Base-by-base conservation (phyloP, 2,113 vertebrate genomes). In the Xenopus borealis region DNA sequence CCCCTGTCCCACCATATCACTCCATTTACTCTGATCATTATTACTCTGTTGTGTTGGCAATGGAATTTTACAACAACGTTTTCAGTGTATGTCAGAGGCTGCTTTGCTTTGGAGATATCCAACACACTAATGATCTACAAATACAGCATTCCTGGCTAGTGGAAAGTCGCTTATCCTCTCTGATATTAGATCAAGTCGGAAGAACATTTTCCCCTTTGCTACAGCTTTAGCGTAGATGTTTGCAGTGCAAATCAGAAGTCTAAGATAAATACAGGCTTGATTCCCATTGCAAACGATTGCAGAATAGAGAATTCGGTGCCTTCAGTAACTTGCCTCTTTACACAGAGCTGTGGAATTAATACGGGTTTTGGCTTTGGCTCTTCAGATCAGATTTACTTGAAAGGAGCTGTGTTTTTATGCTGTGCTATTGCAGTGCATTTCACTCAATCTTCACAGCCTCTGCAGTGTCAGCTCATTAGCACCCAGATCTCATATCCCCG, bases 381-480 rank as follows among this genome's bases (percentile, higher is more conserved):
- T 77, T 76, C 80, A 50, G 75, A 70, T 85, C 57, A 20, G 59
- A 78, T 80, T 84, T 81, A 78, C 81, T 85, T 64, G 82, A 82
- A 86, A 82, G 78, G 79, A 59, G 76, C 75, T 19, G 0, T 79
- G 64, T 80, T 80, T 72, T 75, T 82, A 71, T 91, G 83, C 85
- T 85, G 80, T 91, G 91, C 87, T 87, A 89, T 92, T 89, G 89
- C 89, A 91, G 88, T 90, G 88, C 88, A 88, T 88, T 92, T 80
- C 78, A 86, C 87, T 90, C 91, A 90, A 88, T 91, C 84, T 89
- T 90, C 89, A 87, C 76, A 88, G 93, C 92, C 91, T 95, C 94
- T 97, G 95, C 95, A 95, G 94, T 94, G 92, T 94, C 94, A 93
- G 93, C 95, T 98, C 94, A 97, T 97, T 98, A 96, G 94, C 94